Percentiles rank a stretch among this genome's conserved stretches.
phyloP scores from a whole-genome alignment of 2,888 invertebrate species.

The Diplazon laetatorius region DNA sequence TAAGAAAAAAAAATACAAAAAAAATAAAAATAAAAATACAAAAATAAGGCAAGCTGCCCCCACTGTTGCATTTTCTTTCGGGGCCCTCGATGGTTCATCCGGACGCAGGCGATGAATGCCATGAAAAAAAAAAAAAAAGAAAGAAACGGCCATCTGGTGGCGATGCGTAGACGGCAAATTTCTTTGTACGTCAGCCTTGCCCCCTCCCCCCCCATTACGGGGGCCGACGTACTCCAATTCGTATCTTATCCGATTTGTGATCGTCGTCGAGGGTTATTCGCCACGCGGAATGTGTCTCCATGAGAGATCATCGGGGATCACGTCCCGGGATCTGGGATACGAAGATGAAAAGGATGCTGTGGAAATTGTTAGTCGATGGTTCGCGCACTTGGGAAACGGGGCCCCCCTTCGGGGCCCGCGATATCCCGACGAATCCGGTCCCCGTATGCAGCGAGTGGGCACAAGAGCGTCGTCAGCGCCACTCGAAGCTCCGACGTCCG shows the following conservation, averaged over 20 bases:
- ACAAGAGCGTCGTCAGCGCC: too few relatives aligned
- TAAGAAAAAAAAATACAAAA: not conserved
- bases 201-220: too few relatives aligned
- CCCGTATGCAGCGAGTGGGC: too few relatives aligned
- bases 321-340: too few relatives aligned
- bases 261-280: constrained; percentile 60
- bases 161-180: constrained; percentile 68
- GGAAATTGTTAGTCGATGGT: constrained; percentile 5
- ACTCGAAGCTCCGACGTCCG: too few relatives aligned
- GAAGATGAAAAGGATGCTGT: not conserved
- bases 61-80: constrained; percentile 55
- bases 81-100: constrained; percentile 66
- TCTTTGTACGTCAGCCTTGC: constrained; percentile 74
- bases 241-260: constrained; percentile 64
- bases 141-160: constrained; percentile 78
- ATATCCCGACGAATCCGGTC: too few relatives aligned
- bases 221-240: constrained; percentile 66
- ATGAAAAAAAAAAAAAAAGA: too few relatives aligned
- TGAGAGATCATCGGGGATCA: constrained; percentile 29
- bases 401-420: too few relatives aligned
- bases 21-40: constrained; percentile 13
- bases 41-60: constrained; percentile 43
- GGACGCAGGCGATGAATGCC: constrained; percentile 64
- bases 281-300: constrained; percentile 59
- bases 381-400: too few relatives aligned